Evolutionary conservation across 2,888 invertebrate species (phyloP).

Genomic region (Yponomeuta malinellus): DNA sequence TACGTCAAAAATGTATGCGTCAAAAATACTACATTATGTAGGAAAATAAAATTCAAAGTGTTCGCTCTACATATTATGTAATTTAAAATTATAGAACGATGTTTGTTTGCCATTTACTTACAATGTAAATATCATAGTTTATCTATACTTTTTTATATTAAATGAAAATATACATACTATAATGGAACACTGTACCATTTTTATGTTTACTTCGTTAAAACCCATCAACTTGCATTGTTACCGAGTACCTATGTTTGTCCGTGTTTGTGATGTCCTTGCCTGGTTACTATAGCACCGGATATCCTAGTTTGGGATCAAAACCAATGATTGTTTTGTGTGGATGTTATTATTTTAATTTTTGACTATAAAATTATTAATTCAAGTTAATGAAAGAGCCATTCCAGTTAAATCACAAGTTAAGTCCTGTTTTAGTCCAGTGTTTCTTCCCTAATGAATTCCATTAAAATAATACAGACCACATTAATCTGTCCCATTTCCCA

Average conservation of each 20-base stretch:
- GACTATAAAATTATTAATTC: too few species aligned
- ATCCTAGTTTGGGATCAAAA: too few species aligned
- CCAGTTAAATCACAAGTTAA: too few species aligned
- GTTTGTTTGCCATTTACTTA: slow-evolving; percentile 44
- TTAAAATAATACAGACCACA: too few species aligned
- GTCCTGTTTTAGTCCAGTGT: too few species aligned
- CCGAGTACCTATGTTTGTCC: not conserved
- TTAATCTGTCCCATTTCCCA: too few species aligned
- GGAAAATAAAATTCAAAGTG: slow-evolving; percentile 4
- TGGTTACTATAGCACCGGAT: too few species aligned
- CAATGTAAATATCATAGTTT: slow-evolving; percentile 64
- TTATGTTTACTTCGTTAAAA: slow-evolving; percentile 23
- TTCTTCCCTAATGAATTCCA: too few species aligned
- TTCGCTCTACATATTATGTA: slow-evolving; percentile 3
- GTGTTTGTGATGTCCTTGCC: too few species aligned
- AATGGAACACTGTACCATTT: slow-evolving; percentile 27
- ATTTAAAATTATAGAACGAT: slow-evolving; percentile 7
- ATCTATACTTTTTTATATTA: slow-evolving; percentile 71
- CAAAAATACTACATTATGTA: not conserved
- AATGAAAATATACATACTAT: slow-evolving; percentile 64
- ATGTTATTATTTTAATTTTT: too few species aligned
- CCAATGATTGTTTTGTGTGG: too few species aligned
- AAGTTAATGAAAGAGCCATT: too few species aligned
- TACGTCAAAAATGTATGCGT: not conserved
- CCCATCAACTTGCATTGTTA: not conserved